Base-by-base conservation (phyloP, 1,140 invertebrate species). In the Periplaneta americana region DNA sequence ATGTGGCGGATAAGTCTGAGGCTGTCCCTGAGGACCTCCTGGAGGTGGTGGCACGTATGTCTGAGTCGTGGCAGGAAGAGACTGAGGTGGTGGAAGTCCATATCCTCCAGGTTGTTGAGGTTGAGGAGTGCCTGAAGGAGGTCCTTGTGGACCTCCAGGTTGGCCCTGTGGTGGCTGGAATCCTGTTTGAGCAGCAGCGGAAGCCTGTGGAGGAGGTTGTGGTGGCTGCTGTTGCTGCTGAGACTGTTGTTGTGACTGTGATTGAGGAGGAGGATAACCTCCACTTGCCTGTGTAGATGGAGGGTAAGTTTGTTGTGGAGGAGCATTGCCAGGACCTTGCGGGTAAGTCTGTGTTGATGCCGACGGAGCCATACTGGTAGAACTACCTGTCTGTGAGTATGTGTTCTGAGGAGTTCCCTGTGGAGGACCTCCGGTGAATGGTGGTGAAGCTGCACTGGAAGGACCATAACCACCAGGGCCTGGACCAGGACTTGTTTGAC, bases 341-440 rank as follows among this genome's bases (percentile, higher is more conserved):
- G 88, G 86, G 83, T 89, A 88, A 28, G 88, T 89, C 84, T 89
- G 89, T n/a, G 89, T 88, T 0, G 88, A 82, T n/a, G 82, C 78
- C 33, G 84, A 82, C 31, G 84, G 80, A 22, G 82, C 82, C 80
- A 82, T 82, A 22, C 78, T 80, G 9, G 77, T 78, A 37, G 80
- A 88, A 75, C 85, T 85, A 48, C 87, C 75, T 48, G 80, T 88
- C 81, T 89, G 89, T 75, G 87, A 86, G 35, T 89, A 89, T 22
- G 88, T 88, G 48, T 88, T 89, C 57, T 80, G 82, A 15, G 81
- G 81, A 0, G 83, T 86, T 17, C 86, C 86, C 79, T 84, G 87
- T 0, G 86, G 87, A 5, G 86, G 85, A 57, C 84, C 83, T 3
- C 86, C 85, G 79, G 85, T 88, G 57, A 89, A 88, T 10, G 88